These are phyloP conservation scores for Pterostichus madidus DNA, from an alignment of 2,888 invertebrate species.

Conservation along the genomic window DNA sequence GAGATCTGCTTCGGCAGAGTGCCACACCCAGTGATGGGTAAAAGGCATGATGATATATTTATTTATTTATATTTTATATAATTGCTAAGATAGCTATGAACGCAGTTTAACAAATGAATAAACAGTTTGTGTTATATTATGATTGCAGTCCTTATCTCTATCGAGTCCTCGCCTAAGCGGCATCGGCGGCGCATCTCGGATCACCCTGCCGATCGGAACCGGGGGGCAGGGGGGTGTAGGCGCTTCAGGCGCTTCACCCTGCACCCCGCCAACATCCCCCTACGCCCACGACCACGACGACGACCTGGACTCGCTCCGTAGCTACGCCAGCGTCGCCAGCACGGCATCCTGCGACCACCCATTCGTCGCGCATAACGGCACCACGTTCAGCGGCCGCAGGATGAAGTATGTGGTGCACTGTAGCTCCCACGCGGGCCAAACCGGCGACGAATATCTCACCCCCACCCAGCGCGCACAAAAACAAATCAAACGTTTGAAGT, in stretches of 20 bases:
- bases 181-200: neutral
- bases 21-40: too few species aligned
- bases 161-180: constrained; percentile 72
- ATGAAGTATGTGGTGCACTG: constrained; percentile 89
- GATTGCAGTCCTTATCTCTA: constrained; percentile 74
- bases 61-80: too few species aligned
- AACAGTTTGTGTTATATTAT: neutral
- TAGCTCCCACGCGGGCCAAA: constrained; percentile 87
- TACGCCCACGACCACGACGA: constrained; percentile 74
- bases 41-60: too few species aligned
- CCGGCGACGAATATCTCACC: constrained; percentile 91
- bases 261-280: constrained; percentile 73
- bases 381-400: constrained; percentile 79
- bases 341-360: constrained; percentile 91
- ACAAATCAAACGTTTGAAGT: constrained; percentile 88
- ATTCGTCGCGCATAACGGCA: constrained; percentile 85
- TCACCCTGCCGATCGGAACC: constrained; percentile 18
- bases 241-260: constrained; percentile 70
- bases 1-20: too few species aligned
- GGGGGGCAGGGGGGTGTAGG: neutral
- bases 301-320: constrained; percentile 89
- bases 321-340: constrained; percentile 88
- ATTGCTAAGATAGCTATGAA: too few species aligned
- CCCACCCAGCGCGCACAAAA: constrained; percentile 92
- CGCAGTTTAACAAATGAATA: too few species aligned